Evolutionary conservation across 2,113 vertebrate genomes (phyloP), one percentile per base, ranked within the genome.

Genomic region (Tachuris rubrigastra): DNA sequence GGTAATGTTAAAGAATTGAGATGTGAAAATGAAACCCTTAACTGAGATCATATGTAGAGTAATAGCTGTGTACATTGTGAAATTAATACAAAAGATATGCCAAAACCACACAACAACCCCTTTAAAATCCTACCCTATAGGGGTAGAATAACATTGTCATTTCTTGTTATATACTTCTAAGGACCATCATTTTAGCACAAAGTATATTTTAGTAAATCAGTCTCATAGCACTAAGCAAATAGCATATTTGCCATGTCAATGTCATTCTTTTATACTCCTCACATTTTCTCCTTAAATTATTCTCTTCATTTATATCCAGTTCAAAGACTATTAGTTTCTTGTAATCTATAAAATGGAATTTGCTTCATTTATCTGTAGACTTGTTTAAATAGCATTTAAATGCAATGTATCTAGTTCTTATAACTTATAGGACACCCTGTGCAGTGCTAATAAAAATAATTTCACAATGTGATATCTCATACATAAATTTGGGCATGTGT

Each of bases 31-130:
- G 3, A 85, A 58, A 47, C 6, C 4, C 8, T 60, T 78, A 50
- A 72, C 3, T 62, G 31, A 84, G 8, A 50, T 53, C 2, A 12
- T 55, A 23, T 50, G 3, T 16, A 7, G 17, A 46, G 9, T 27
- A 17, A 25, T 62, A 53, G 25, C 49, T 19, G 4, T 17, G 4
- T 56, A 33, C 12, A 60, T 23, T 30, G 12, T 4, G 41, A 73
- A 94, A 72, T 31, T 53, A 49, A 46, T 47, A 23, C 10, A 39
- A 53, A 79, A 66, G 10, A 52, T 53, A 74, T 9, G 7, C 3
- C 8, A 83, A 37, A 75, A 35, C 6, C 18, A 15, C 13, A 56
- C 0, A 55, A 46, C 6, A 31, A 22, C 0, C 1, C 14, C 8
- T 85, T 84, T 62, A 58, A 81, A 78, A 46, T n/a, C 4, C 20